Evolutionary conservation across 2,888 invertebrate genomes (phyloP), one percentile per base, ranked within the genome.

Genomic region (Hemaris fuciformis): DNA sequence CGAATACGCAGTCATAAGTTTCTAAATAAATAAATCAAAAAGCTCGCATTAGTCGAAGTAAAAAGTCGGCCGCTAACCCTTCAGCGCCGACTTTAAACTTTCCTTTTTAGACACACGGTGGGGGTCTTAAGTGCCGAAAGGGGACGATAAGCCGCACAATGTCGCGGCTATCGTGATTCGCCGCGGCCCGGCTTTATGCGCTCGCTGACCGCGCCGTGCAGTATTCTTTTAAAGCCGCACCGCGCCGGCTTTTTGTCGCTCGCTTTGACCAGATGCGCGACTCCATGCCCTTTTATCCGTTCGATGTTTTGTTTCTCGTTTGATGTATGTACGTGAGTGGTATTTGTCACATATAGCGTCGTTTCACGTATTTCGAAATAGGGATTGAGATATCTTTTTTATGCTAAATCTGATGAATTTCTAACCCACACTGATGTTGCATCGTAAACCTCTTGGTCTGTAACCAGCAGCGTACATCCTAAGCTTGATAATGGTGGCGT

Each of bases 121-220:
- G 38, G 67, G 66, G 72, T 68, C 73, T 72, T 73, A 75, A 75
- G 72, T 74, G 77, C 68, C 69, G 69, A 66, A 67, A 69, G 69
- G 64, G n/a, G 53, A 59, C 73, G 68, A 76, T 78, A 78, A 77
- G 75, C 71, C 57, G 69, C 68, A 63, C 70, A 67, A 68, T 69
- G 74, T 72, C 70, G 71, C 60, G 67, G 75, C 72, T 75, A 75
- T 77, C 77, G 67, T 66, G 76, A 74, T 75, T 70, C 66, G 53
- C 41, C 38, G 13, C 56, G 57, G 22, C 57, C 25, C 61, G 57
- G 43, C 70, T 70, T 65, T 65, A 62, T 57, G 25, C 60, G 56
- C 31, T 60, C 69, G 75, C 68, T 74, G 70, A 70, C 71, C 76
- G 70, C 65, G 74, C 71, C 66, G 66, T 62, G 62, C 62, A 72